Evolutionary conservation across 2,888 invertebrate genomes (phyloP).

Genomic region (Drosophila putrida): DNA sequence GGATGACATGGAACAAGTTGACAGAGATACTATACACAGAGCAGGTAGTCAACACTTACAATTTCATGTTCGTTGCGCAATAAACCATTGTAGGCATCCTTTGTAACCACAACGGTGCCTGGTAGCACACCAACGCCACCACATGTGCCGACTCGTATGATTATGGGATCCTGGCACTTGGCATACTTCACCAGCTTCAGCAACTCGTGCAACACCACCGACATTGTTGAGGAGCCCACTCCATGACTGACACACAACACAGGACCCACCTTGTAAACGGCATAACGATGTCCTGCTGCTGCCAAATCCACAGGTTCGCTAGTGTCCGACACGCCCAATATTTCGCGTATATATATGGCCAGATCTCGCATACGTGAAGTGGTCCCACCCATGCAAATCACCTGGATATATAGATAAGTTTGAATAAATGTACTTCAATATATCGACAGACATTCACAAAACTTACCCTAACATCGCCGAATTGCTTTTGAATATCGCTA

Average conservation of each 20-base stretch:
- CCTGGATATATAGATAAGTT: slow-evolving; percentile 86
- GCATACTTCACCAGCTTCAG: slow-evolving; percentile 97
- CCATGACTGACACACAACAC: slow-evolving; percentile 89
- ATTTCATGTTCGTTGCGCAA: slow-evolving; percentile 92
- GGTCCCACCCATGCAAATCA: slow-evolving; percentile 98
- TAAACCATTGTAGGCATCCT: slow-evolving; percentile 95
- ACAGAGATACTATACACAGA: background rate
- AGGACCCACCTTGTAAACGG: slow-evolving; percentile 93
- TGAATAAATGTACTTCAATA: background rate
- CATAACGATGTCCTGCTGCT: slow-evolving; percentile 94
- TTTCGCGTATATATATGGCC: slow-evolving; percentile 93
- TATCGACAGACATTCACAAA: no score
- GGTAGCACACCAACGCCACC: slow-evolving; percentile 95
- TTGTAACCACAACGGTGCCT: slow-evolving; percentile 96
- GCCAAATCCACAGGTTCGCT: slow-evolving; percentile 94
- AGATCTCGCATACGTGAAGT: slow-evolving; percentile 95
- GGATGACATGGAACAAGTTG: background rate
- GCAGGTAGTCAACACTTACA: slow-evolving; percentile 86
- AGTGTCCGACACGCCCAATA: slow-evolving; percentile 92
- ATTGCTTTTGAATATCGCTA: slow-evolving; percentile 94
- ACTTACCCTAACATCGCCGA: slow-evolving; percentile 95
- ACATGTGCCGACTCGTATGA: slow-evolving; percentile 96
- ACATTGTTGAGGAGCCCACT: slow-evolving; percentile 98
- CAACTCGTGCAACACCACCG: slow-evolving; percentile 98
- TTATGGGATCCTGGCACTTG: slow-evolving; percentile 93